A percentile compares a stretch with the other conserved stretches of the same genome.
Evolutionary conservation across 2,888 invertebrate species (phyloP).

Genomic region (Aphidoletes aphidimyza): DNA sequence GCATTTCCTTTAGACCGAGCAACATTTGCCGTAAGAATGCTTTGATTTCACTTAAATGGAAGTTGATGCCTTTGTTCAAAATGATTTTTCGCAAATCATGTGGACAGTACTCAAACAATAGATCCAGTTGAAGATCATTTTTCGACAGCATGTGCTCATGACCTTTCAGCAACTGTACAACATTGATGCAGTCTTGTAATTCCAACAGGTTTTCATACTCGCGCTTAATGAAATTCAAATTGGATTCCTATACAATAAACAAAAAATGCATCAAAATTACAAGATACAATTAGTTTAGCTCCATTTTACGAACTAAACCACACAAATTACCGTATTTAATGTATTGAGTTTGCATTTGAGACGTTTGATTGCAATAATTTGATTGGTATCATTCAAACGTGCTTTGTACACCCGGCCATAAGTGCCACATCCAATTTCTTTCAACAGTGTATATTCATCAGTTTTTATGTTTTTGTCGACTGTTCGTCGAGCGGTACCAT

Average conservation of each 20-base stretch:
- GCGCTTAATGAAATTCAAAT: background rate
- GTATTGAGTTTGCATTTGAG: background rate
- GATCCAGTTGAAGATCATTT: background rate
- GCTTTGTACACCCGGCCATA: slow-evolving; percentile 27
- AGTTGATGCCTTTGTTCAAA: background rate
- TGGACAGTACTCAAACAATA: slow-evolving; percentile 42
- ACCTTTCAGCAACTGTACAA: background rate
- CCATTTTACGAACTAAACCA: no score
- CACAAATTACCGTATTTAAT: background rate
- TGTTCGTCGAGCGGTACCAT: background rate
- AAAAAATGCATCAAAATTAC: background rate
- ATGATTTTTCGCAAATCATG: slow-evolving; percentile 31
- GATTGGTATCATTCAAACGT: background rate
- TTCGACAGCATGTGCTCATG: background rate
- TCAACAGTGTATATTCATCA: background rate
- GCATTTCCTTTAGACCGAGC: background rate
- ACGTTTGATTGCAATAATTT: slow-evolving; percentile 6
- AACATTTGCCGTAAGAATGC: slow-evolving; percentile 12
- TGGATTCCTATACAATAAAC: background rate
- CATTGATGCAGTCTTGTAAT: background rate
- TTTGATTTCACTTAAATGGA: background rate
- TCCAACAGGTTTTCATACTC: background rate
- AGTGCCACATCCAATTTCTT: background rate
- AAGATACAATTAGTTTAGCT: no score
- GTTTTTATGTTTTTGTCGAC: background rate